Conservation (phyloP, 2,797 vertebrate species). For the Mormyrus hasselquistii region DNA sequence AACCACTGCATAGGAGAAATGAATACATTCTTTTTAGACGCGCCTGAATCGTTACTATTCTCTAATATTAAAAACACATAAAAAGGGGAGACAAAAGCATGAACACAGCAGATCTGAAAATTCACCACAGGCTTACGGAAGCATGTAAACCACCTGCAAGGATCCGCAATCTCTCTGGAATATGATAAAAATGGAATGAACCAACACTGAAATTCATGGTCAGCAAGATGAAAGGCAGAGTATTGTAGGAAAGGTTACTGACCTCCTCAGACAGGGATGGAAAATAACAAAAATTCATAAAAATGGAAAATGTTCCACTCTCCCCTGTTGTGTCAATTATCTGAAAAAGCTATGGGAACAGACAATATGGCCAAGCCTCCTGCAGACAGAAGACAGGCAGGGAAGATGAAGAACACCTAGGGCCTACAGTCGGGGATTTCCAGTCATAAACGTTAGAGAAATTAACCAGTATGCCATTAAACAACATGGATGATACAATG, state of each 20-base stretch:
- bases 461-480: background rate
- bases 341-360: background rate
- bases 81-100: background rate
- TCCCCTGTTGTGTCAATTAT: background rate
- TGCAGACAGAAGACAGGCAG: background rate
- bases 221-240: constrained; percentile 3
- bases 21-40: background rate
- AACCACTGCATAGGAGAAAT: background rate
- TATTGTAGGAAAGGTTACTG: background rate
- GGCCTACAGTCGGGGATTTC: background rate
- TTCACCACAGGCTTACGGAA: background rate
- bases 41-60: background rate
- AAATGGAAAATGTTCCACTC: background rate
- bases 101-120: background rate
- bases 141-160: background rate
- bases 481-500: background rate
- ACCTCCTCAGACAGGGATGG: background rate
- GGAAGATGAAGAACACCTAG: background rate
- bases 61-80: background rate
- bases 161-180: background rate
- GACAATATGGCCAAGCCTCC: background rate
- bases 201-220: background rate
- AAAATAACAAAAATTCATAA: background rate
- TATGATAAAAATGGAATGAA: background rate
- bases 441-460: background rate